phyloP scores from a whole-genome alignment of 2,888 invertebrate genomes.

The Linyphia triangularis region DNA sequence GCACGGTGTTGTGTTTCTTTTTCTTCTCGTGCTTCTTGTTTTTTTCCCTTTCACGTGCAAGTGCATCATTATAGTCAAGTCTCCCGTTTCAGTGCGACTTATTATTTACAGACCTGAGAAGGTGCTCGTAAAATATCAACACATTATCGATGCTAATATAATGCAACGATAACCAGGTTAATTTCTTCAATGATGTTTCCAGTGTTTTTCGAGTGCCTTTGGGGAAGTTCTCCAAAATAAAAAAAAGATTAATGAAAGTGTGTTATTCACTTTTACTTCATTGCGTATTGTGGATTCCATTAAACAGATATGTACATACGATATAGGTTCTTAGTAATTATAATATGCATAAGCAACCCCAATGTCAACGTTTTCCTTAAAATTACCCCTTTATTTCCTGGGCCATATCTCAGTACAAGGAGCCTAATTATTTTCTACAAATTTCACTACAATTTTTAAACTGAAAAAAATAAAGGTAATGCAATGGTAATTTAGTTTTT shows the following conservation, averaged over 20 bases:
- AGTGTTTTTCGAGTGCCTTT: not conserved
- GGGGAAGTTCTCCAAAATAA: constrained; percentile 4
- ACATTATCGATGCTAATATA: constrained; percentile 14
- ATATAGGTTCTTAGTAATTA: too few species aligned
- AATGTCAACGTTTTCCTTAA: too few species aligned
- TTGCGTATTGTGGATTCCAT: too few species aligned
- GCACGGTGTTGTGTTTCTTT: not conserved
- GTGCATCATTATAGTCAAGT: not conserved
- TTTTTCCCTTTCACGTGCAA: not conserved
- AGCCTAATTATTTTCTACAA: too few species aligned
- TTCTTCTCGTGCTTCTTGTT: not conserved
- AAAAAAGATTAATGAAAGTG: not conserved
- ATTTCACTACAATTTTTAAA: too few species aligned
- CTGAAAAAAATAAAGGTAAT: too few species aligned
- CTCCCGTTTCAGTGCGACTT: not conserved
- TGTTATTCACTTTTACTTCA: too few species aligned
- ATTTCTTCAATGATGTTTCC: constrained; percentile 28
- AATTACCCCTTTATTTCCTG: too few species aligned
- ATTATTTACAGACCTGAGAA: constrained; percentile 10
- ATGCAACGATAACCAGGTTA: constrained; percentile 30
- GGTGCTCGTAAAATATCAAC: constrained; percentile 19
- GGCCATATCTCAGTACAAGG: too few species aligned
- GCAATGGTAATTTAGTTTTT: too few species aligned
- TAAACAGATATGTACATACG: too few species aligned
- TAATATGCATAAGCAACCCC: too few species aligned